phyloP scores from a whole-genome alignment of 2,888 invertebrate genomes.

The Entomobrya proxima region DNA sequence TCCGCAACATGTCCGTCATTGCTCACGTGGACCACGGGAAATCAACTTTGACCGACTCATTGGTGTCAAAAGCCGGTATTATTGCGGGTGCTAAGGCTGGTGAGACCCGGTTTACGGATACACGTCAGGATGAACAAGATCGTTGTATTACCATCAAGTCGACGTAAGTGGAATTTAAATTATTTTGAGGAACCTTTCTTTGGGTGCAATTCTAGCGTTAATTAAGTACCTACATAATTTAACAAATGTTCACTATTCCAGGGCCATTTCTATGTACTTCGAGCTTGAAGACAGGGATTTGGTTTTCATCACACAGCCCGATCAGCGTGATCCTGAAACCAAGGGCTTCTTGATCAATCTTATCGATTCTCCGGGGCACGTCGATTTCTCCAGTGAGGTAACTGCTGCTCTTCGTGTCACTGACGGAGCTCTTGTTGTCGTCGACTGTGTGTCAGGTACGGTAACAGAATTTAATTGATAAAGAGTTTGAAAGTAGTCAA shows the following conservation, averaged over 20 bases:
- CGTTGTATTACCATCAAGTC: conserved; percentile 99
- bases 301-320: conserved; percentile 92
- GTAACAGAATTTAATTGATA: background rate
- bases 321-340: conserved; percentile 92
- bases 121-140: conserved; percentile 99
- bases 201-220: too few species aligned
- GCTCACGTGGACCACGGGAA: conserved; percentile 99
- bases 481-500: background rate
- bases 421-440: conserved; percentile 99
- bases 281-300: conserved; percentile 96
- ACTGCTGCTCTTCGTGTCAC: conserved; percentile 99
- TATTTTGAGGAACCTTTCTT: background rate
- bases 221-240: too few species aligned
- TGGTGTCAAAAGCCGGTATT: conserved; percentile 99
- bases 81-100: conserved; percentile 99
- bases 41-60: conserved; percentile 98
- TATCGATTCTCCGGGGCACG: conserved; percentile 99
- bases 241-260: conserved; percentile 79
- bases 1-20: conserved; percentile 99
- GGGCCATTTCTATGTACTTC: conserved; percentile 99
- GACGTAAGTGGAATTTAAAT: conserved; percentile 84
- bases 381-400: conserved; percentile 99
- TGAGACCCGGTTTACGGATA: conserved; percentile 99
- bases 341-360: conserved; percentile 99
- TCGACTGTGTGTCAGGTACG: conserved; percentile 99